Evolutionary conservation across 1,140 invertebrate species (phyloP), one percentile per base, ranked within the genome.

Genomic region (Drosophila melanica): DNA sequence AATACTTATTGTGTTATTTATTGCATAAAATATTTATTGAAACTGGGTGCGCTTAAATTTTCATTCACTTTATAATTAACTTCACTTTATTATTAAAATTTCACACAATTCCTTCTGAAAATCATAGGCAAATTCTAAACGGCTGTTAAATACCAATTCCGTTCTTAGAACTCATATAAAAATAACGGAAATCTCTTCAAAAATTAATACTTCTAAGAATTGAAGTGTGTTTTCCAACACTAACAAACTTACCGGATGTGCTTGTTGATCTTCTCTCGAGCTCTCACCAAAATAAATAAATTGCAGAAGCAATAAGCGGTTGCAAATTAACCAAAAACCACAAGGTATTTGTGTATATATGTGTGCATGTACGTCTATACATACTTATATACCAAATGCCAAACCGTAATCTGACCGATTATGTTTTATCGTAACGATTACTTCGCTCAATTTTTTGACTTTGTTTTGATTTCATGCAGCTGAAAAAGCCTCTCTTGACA

Each of bases 391-490:
- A 20, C 60, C 62, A 70, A 58, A 76, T 57, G 62, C 57, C 60
- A 75, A 47, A 58, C 75, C 33, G 33, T 35, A 35, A 35, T 35
- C 33, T 8, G 33, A 7, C 64, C 41, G 14, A 77, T 85, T 85
- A 86, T 85, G 66, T 87, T 87, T 87, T 87, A 87, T 89, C 79
- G 75, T 70, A 77, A 70, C 79, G 82, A 87, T 86, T 87, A 65
- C 74, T 62, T 33, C 35, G 57, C 37, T 76, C 50, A 44, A 37
- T 66, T 62, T 62, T 62, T 62, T n/a, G 27, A n/a, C 57, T 47
- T 70, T 74, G 71, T 74, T 74, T 74, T 74, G 71, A 74, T 74
- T 73, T 57, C 57, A 62, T 67, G 41, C 70, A 73, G 54, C 58
- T 74, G 65, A 53, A 57, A 74, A 68, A 57, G 51, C 35, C 27